Evolutionary conservation across 2,797 vertebrate genomes (phyloP), one percentile per base, ranked within the genome.

Genomic region (Uromys caudimaculatus): DNA sequence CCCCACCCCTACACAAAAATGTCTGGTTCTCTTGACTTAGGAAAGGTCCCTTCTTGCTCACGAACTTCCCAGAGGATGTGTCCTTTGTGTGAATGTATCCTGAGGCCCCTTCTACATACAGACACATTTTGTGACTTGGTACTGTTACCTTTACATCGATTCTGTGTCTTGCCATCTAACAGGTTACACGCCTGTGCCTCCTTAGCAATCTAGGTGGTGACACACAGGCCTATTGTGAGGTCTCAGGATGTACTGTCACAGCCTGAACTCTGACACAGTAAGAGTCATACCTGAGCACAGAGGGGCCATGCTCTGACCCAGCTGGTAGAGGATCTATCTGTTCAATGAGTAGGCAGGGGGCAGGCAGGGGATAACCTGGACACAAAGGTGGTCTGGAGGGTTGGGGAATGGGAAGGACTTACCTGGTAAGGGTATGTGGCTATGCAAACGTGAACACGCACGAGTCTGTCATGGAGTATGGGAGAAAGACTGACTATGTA

Each of bases 61-160:
- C 29, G 58, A 41, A n/a, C 95, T 90, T 24, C 76, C 52, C 35
- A 8, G n/a, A 78, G 85, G 14, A 3, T n/a, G 54, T 52, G 62
- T 97, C 47, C 81, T 82, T 16, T 52, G 10, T 92, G 50, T 47
- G 67, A 93, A 81, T 4, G 54, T 12, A 50, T 32, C 54, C 38
- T 83, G 24, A 3, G 11, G 58, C 75, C 47, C 83, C 87, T 52
- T 82, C 89, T 93, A 50, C 23, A 23, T n/a, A 64, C 35, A 16
- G 79, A 86, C 44, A 92, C 56, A 60, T 41, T 89, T 85, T 73
- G 78, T 90, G 89, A 76, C 50, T 16, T 58, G 89, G 87, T 3
- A 38, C 92, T 35, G 35, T 86, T 7, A 62, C 4, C 38, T 38
- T 95, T 38, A 32, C 54, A 27, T 41, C 64, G 41, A 35, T 73